phyloP scores from a whole-genome alignment of 2,797 vertebrate species.

The Hippoglossus hippoglossus region DNA sequence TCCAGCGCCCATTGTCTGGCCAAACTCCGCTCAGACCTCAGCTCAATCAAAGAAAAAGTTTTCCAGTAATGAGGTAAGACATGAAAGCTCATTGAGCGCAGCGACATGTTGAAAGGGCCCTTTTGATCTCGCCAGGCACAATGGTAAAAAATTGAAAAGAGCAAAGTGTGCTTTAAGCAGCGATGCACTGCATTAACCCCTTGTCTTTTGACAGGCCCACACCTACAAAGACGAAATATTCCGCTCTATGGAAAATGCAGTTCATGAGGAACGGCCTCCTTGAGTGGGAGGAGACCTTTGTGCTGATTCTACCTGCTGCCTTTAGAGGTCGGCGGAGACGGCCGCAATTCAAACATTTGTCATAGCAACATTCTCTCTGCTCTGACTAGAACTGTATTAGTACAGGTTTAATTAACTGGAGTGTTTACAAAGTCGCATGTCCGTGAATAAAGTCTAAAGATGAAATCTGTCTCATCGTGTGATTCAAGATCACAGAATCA shows the following conservation, averaged over 20 bases:
- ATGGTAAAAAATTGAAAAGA: constrained; percentile 83
- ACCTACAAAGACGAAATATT: constrained; percentile 81
- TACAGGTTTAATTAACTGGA: background rate
- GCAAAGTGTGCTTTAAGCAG: constrained; percentile 82
- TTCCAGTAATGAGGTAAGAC: constrained; percentile 84
- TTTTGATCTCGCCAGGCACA: constrained; percentile 82
- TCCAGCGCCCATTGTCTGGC: constrained; percentile 78
- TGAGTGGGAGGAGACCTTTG: constrained; percentile 46
- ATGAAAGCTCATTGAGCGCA: constrained; percentile 80
- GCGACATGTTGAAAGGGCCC: constrained; percentile 74
- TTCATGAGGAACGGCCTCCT: constrained; percentile 63
- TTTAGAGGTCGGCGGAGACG: constrained; percentile 26
- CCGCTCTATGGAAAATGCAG: constrained; percentile 64
- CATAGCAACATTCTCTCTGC: constrained; percentile 7
- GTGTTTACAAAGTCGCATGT: background rate
- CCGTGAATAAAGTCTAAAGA: constrained; percentile 2
- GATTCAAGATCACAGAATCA: constrained; percentile 1
- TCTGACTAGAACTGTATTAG: background rate
- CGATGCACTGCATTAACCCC: constrained; percentile 78
- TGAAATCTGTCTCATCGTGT: background rate
- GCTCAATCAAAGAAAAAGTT: constrained; percentile 84
- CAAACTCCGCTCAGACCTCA: constrained; percentile 76
- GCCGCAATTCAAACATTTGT: constrained; percentile 27
- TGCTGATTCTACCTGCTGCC: constrained; percentile 54
- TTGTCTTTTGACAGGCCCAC: constrained; percentile 82